phyloP scores from a whole-genome alignment of 2,888 invertebrate species.

The Tineola bisselliella region DNA sequence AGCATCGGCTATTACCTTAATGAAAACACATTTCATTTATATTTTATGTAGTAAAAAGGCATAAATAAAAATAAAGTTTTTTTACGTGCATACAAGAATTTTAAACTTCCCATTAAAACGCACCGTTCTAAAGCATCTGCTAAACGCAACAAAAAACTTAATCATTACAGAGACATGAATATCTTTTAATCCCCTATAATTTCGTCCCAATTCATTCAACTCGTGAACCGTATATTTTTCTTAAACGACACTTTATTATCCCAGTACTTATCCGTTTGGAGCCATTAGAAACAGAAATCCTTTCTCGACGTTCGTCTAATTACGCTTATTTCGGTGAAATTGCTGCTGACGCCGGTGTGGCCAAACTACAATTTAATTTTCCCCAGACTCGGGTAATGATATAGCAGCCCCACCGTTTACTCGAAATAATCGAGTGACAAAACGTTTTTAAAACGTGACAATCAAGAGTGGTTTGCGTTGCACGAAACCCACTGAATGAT shows the following conservation, averaged over 20 bases:
- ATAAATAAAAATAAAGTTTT: background rate
- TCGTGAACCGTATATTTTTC: conserved; percentile 50
- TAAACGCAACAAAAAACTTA: conserved; percentile 10
- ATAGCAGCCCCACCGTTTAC: conserved; percentile 47
- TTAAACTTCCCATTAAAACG: background rate
- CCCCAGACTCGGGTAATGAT: conserved; percentile 50
- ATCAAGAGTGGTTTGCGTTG: conserved; percentile 23
- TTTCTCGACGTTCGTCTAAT: conserved; percentile 33
- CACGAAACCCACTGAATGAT: conserved; percentile 16
- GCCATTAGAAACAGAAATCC: conserved; percentile 49
- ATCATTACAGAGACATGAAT: conserved; percentile 12
- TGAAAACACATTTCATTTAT: conserved; percentile 22
- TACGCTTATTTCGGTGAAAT: conserved; percentile 43
- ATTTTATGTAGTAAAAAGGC: conserved; percentile 22
- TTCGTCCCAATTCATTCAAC: conserved; percentile 22
- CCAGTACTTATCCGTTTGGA: conserved; percentile 52
- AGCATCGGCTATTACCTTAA: conserved; percentile 19
- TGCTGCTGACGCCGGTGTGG: conserved; percentile 35
- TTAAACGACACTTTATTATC: conserved; percentile 66
- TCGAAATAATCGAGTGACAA: conserved; percentile 62
- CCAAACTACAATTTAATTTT: conserved; percentile 58
- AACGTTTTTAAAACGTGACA: conserved; percentile 51
- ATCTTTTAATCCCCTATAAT: conserved; percentile 36
- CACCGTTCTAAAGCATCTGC: background rate
- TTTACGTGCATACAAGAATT: background rate